phyloP scores from a whole-genome alignment of 2,113 vertebrate genomes.

The Otus sunia region DNA sequence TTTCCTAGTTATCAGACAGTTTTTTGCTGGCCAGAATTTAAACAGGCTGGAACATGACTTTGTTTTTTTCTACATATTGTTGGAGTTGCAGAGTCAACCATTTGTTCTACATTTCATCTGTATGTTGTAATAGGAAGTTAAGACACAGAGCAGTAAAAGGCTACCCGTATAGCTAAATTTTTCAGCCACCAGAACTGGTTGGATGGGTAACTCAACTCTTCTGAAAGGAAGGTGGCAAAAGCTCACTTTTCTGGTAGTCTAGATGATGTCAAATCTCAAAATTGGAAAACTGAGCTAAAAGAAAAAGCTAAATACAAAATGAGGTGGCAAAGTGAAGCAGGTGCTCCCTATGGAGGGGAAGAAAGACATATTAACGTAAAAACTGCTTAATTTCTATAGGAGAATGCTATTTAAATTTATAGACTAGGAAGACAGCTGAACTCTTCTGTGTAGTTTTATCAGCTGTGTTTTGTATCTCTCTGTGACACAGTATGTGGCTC shows the following conservation, averaged over 20 bases:
- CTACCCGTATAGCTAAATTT: not conserved
- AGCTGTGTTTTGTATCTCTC: slow-evolving; percentile 44
- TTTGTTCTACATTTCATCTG: not conserved
- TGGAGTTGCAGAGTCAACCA: not conserved
- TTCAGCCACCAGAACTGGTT: not conserved
- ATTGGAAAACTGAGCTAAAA: not conserved
- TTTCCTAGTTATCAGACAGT: not conserved
- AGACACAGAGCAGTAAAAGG: not conserved
- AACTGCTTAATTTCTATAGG: not conserved
- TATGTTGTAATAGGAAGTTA: not conserved
- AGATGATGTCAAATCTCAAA: not conserved
- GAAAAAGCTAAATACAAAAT: not conserved
- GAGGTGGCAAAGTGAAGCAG: not conserved
- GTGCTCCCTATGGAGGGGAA: not conserved
- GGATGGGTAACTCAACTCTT: not conserved
- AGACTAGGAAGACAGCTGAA: not conserved
- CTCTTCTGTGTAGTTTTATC: slow-evolving; percentile 36
- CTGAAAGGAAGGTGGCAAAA: not conserved
- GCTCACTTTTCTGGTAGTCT: not conserved
- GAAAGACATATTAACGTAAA: not conserved
- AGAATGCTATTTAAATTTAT: slow-evolving; percentile 5
- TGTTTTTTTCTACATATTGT: not conserved
- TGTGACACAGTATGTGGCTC: slow-evolving; percentile 25
- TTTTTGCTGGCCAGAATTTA: not conserved
- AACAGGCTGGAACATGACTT: not conserved